Evolutionary conservation across 2,888 invertebrate genomes (phyloP), one percentile per base, ranked within the genome.

Genomic region (Plebejus anna): DNA sequence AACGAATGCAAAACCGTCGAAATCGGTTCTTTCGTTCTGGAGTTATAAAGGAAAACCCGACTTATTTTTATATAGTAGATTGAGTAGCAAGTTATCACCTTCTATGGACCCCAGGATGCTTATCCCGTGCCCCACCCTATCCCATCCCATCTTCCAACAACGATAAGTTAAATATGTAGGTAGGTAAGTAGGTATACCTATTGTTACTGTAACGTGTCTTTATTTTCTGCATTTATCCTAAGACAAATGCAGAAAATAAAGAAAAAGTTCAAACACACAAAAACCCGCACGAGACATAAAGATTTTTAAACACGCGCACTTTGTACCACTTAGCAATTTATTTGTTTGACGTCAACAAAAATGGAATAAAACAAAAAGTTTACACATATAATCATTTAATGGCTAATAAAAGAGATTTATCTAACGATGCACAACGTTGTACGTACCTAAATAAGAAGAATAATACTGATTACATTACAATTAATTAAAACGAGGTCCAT

Each of bases 401-500:
- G 28, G 9, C 32, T 13, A 47, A 73, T 73, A 55, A 73, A 73
- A 73, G 28, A 66, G 16, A 47, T 72, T 51, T 32, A 73, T 32
- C 7, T 32, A 3, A 55, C 28, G 9, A 32, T 32, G 16, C 16
- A 73, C 73, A 73, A 51, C 55, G 51, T 55, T 73, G 73, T 73
- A 51, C 32, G 32, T 36, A 73, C 13, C 42, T 47, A 22, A 47
- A 51, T 38, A 47, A 16, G 51, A 32, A 28, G 32, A 28, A 73
- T 73, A 55, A 55, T 55, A 73, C 73, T 73, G 55, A 36, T 36
- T 72, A 72, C 32, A 36, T 66, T 66, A 28, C 4, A 73, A 22
- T 22, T 22, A 55, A 28, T 51, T 13, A 55, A 16, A 73, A 55
- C 73, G n/a, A 22, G 28, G 73, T 73, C 32, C 73, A 32, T 51